A percentile compares a stretch with the other conserved stretches of the same genome.
Conservation (phyloP, 2,888 invertebrate species). For the Prenolepis imparis region DNA sequence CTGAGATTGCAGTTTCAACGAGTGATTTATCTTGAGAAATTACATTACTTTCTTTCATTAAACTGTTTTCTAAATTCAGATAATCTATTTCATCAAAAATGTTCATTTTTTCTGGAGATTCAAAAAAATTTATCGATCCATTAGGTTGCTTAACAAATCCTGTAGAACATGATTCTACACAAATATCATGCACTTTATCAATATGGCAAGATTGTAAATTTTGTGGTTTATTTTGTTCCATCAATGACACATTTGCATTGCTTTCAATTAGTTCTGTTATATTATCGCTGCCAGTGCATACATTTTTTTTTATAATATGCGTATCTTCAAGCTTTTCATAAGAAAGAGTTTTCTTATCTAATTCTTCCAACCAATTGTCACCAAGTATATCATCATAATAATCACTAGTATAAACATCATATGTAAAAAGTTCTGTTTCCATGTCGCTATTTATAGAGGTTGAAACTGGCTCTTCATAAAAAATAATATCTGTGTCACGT, state of each 20-base stretch:
- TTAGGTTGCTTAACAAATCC: background rate
- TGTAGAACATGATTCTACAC: background rate
- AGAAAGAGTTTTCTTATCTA: background rate
- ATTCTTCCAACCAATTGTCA: conserved; percentile 4
- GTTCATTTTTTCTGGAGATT: background rate
- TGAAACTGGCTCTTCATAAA: conserved; percentile 28
- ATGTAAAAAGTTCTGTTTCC: background rate
- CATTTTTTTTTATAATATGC: background rate
- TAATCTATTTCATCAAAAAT: background rate
- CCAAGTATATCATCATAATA: conserved; percentile 25
- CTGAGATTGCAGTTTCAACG: background rate
- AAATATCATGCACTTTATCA: background rate
- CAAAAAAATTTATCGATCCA: background rate
- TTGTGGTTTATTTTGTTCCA: background rate
- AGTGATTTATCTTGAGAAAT: background rate
- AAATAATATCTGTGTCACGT: conserved; percentile 19
- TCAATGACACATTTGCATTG: background rate
- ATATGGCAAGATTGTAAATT: background rate
- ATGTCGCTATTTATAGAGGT: background rate
- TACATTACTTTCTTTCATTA: background rate
- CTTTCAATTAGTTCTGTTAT: background rate
- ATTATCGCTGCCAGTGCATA: background rate
- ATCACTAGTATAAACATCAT: conserved; percentile 3
- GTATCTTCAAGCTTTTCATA: background rate
- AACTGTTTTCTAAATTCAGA: background rate